A percentile compares a stretch with the other conserved stretches of the same genome.
phyloP scores from a whole-genome alignment of 2,797 vertebrate genomes.

The Ibycter americanus region DNA sequence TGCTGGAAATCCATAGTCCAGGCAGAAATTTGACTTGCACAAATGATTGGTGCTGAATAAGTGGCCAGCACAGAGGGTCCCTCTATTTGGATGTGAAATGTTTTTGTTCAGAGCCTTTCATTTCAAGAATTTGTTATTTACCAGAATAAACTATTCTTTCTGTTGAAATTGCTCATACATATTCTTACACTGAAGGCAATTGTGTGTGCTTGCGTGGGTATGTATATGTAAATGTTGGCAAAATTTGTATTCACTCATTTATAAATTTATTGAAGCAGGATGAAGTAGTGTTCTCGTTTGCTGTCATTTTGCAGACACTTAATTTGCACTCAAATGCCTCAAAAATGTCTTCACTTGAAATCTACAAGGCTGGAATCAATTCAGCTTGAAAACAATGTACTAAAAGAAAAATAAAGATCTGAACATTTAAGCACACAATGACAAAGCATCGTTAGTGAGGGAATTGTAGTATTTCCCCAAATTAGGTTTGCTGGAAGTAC shows the following conservation, averaged over 20 bases:
- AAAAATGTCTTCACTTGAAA: conserved; percentile 42
- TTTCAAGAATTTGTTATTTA: conserved; percentile 32
- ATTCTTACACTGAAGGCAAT: neutral
- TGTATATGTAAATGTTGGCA: conserved; percentile 51
- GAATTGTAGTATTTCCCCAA: conserved; percentile 4
- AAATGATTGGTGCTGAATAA: conserved; percentile 3
- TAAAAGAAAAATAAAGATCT: conserved; percentile 11
- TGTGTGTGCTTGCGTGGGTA: neutral
- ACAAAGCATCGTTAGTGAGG: neutral
- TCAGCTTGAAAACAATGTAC: neutral
- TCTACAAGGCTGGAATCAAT: neutral
- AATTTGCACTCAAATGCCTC: conserved; percentile 51
- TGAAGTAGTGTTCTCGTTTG: conserved; percentile 54
- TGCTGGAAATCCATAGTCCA: neutral
- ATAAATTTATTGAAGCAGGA: conserved; percentile 46
- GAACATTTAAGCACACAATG: neutral
- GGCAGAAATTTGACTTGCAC: neutral
- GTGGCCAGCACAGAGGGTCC: neutral
- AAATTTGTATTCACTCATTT: conserved; percentile 44
- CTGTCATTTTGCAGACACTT: conserved; percentile 48
- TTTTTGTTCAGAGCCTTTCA: conserved; percentile 37
- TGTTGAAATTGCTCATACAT: conserved; percentile 6
- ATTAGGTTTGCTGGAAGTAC: neutral
- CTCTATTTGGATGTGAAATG: neutral
- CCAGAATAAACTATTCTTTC: neutral